A percentile compares a stretch with the other conserved stretches of the same genome.
Evolutionary conservation across 2,797 vertebrate genomes (phyloP).

Genomic region (Morelia viridis): DNA sequence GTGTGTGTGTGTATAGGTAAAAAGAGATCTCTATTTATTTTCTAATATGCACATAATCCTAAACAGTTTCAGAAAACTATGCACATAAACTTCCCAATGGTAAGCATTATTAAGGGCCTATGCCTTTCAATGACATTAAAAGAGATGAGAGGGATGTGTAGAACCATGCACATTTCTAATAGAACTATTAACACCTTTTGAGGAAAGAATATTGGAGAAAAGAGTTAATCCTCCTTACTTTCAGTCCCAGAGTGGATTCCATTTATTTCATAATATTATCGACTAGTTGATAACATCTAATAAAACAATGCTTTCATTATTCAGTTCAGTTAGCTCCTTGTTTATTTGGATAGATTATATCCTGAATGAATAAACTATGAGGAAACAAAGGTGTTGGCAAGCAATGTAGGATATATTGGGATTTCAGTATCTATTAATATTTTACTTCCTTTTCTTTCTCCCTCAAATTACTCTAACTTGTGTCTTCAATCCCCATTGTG

Average conservation of each 20-base stretch:
- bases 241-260: neutral
- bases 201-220: neutral
- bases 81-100: neutral
- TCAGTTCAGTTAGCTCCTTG: neutral
- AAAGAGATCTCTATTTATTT: neutral
- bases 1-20: neutral
- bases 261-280: neutral
- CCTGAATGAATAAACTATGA: neutral
- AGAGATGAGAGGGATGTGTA: neutral
- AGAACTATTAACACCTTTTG: neutral
- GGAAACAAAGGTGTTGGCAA: neutral
- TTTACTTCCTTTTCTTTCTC: neutral
- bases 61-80: neutral
- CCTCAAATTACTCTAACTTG: neutral
- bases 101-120: neutral
- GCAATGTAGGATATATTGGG: neutral
- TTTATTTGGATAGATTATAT: neutral
- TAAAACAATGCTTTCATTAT: neutral
- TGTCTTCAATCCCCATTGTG: neutral
- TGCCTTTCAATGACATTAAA: neutral
- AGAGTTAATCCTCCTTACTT: neutral
- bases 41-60: neutral
- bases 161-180: neutral
- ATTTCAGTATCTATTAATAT: neutral
- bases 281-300: neutral